phyloP scores from a whole-genome alignment of 2,797 vertebrate genomes.

The Esox masquinongy region DNA sequence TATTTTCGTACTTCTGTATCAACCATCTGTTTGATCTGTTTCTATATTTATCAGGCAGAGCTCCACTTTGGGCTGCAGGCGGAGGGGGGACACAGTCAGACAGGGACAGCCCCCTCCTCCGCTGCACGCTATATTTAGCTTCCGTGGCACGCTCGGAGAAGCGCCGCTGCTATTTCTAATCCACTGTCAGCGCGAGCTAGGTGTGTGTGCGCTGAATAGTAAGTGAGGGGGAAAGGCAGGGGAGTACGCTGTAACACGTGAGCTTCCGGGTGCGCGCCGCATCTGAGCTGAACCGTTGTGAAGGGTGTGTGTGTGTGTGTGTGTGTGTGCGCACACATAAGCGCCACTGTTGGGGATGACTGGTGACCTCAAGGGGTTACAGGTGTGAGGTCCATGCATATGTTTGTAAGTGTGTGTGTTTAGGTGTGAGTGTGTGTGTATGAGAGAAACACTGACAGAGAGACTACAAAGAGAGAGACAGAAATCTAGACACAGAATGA shows the following conservation, averaged over 20 bases:
- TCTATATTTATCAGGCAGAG: slow-evolving; percentile 68
- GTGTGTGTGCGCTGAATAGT: neutral
- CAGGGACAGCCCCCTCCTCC: slow-evolving; percentile 39
- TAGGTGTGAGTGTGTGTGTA: slow-evolving; percentile 6
- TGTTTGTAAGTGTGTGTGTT: neutral
- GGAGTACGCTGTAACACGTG: slow-evolving; percentile 4
- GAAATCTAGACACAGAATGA: too few relatives aligned
- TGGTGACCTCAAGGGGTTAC: too few relatives aligned
- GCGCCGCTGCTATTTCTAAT: slow-evolving; percentile 18
- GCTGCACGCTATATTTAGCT: slow-evolving; percentile 70
- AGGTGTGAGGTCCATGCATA: too few relatives aligned
- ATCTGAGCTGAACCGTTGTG: neutral
- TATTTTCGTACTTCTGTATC: neutral
- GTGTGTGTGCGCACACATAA: too few relatives aligned
- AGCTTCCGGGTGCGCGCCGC: neutral
- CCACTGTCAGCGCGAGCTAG: neutral
- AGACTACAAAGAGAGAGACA: too few relatives aligned
- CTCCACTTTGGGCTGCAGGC: slow-evolving; percentile 62
- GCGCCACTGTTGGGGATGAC: too few relatives aligned
- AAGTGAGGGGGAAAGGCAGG: neutral
- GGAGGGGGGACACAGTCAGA: slow-evolving; percentile 34
- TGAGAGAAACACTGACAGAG: too few relatives aligned
- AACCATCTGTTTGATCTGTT: slow-evolving; percentile 55
- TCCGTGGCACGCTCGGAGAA: slow-evolving; percentile 27
- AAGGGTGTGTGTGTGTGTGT: neutral